Evolutionary conservation across 2,113 vertebrate species (phyloP).

Genomic region (Trichechus manatus): DNA sequence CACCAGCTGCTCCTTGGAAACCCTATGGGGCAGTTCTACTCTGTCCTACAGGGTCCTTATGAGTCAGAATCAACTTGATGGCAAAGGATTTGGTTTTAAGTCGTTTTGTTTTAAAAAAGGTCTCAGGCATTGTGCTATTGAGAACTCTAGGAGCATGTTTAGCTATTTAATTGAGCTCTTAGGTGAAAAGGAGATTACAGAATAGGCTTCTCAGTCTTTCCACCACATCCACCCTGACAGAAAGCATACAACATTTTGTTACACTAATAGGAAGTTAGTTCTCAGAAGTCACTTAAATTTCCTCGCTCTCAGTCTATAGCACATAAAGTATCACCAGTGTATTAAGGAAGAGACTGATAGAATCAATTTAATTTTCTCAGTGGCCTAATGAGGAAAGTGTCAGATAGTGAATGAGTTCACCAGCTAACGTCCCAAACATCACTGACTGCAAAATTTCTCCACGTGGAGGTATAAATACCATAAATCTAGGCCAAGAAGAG

Average conservation of each 20-base stretch:
- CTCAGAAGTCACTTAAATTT: conserved; percentile 65
- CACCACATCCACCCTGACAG: neutral
- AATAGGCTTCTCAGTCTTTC: neutral
- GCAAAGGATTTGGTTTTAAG: too few species aligned
- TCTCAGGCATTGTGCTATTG: neutral
- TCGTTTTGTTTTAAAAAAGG: conserved; percentile 45
- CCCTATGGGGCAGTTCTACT: too few species aligned
- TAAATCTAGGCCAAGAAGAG: conserved; percentile 62
- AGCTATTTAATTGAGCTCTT: neutral
- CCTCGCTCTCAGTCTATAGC: neutral
- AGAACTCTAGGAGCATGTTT: neutral
- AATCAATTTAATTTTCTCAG: conserved; percentile 74
- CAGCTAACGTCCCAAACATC: conserved; percentile 53
- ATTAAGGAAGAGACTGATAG: conserved; percentile 53
- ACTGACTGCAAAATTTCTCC: conserved; percentile 47
- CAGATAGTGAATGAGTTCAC: conserved; percentile 45
- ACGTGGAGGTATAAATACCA: conserved; percentile 24
- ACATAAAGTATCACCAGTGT: conserved; percentile 50
- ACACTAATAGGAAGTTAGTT: conserved; percentile 42
- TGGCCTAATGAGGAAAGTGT: conserved; percentile 65
- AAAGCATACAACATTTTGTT: conserved; percentile 44
- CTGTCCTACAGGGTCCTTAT: too few species aligned
- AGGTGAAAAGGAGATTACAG: neutral
- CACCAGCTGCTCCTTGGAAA: too few species aligned
- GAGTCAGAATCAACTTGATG: too few species aligned